A percentile compares a stretch with the other conserved stretches of the same genome.
Evolutionary conservation across 2,888 invertebrate species (phyloP).

Genomic region (Kryphioiulus occultus): DNA sequence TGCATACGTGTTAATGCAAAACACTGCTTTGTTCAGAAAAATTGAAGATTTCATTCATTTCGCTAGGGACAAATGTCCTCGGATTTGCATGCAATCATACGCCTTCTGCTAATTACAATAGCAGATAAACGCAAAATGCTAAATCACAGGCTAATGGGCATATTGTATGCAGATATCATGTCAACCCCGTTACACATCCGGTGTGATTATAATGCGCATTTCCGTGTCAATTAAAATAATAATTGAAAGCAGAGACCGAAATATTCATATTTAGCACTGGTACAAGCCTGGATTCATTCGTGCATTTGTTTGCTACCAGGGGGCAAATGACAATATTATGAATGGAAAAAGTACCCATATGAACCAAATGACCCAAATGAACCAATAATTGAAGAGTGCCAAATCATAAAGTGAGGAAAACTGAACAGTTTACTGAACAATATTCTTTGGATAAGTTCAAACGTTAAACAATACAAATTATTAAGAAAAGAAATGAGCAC

Average conservation of each 20-base stretch:
- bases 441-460: too few relatives aligned
- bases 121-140: slow-evolving; percentile 9
- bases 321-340: background rate
- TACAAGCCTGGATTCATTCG: background rate
- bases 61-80: background rate
- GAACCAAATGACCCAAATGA: background rate
- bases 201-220: slow-evolving; percentile 17
- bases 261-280: background rate
- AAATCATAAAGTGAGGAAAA: too few relatives aligned
- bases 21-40: background rate
- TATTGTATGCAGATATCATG: background rate
- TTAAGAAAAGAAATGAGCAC: too few relatives aligned
- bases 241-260: background rate
- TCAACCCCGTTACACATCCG: background rate
- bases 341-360: background rate
- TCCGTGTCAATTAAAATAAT: slow-evolving; percentile 3
- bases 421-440: too few relatives aligned
- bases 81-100: background rate
- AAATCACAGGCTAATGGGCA: background rate
- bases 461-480: too few relatives aligned
- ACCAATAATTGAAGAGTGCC: background rate
- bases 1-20: background rate
- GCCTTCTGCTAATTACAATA: background rate
- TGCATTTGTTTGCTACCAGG: background rate
- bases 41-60: background rate